Conservation (phyloP, 2,888 invertebrate species). For the Chrysolina oricalcia region DNA sequence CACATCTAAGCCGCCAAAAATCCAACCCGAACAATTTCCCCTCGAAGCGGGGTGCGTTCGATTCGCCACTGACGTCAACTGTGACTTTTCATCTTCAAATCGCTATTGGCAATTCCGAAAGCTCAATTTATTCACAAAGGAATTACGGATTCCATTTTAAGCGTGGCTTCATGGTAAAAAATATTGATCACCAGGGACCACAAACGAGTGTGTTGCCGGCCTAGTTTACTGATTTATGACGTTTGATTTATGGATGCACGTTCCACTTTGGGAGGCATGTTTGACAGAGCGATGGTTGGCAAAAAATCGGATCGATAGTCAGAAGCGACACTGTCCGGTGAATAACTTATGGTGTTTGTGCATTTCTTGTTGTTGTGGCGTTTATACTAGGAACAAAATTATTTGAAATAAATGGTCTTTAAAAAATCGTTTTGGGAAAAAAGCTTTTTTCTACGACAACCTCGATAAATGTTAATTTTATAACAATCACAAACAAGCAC, state of each 20-base stretch:
- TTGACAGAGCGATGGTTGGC: conserved; percentile 43
- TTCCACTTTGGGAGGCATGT: conserved; percentile 27
- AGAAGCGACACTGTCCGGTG: conserved; percentile 14
- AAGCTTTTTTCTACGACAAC: no score
- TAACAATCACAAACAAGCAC: no score
- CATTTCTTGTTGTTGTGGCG: background rate
- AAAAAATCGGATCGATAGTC: conserved; percentile 44
- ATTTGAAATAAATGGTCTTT: no score
- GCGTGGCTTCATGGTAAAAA: conserved; percentile 56
- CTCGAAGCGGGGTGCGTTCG: no score
- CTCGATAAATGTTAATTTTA: no score
- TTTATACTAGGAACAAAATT: background rate
- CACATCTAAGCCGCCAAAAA: no score
- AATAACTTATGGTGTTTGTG: background rate
- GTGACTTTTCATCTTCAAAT: conserved; percentile 63
- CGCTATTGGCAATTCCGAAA: conserved; percentile 64
- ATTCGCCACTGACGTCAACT: background rate
- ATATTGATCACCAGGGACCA: conserved; percentile 56
- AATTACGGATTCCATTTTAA: conserved; percentile 57
- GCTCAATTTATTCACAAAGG: conserved; percentile 63
- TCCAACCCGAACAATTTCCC: no score
- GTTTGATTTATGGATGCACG: conserved; percentile 49
- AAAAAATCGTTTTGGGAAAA: no score
- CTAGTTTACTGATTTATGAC: conserved; percentile 53
- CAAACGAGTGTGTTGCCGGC: conserved; percentile 48